Percentiles rank a stretch among this genome's conserved stretches.
Evolutionary conservation across 2,113 vertebrate species (phyloP).

Genomic region (Heterochromis multidens): DNA sequence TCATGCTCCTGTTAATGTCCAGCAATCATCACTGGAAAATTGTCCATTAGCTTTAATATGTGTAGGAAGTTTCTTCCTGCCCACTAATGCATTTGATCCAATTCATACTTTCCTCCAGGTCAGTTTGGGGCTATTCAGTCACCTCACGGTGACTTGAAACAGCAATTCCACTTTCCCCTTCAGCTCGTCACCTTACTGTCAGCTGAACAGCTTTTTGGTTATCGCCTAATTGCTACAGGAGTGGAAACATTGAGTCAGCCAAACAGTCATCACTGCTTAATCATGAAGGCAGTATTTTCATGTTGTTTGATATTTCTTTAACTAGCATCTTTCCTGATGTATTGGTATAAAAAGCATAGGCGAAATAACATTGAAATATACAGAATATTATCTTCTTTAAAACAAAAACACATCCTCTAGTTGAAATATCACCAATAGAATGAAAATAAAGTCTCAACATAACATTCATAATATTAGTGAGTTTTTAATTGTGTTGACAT

Average conservation of each 20-base stretch:
- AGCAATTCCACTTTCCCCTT: not conserved
- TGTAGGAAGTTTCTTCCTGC: not conserved
- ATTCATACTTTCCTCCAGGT: not conserved
- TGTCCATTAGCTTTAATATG: constrained; percentile 1
- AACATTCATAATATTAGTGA: not conserved
- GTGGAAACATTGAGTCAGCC: not conserved
- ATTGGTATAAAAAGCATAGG: not conserved
- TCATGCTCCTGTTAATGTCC: not conserved
- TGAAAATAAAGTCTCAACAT: not conserved
- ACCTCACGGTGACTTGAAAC: not conserved
- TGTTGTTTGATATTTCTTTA: not conserved
- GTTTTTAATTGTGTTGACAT: not conserved
- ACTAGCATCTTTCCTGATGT: not conserved
- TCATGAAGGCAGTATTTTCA: not conserved
- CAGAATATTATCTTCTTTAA: not conserved
- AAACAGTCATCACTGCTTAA: not conserved
- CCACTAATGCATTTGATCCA: not conserved
- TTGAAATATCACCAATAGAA: not conserved
- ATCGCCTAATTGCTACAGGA: not conserved
- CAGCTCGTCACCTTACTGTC: not conserved
- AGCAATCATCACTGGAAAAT: not conserved
- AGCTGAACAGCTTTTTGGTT: not conserved
- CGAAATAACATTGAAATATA: not conserved
- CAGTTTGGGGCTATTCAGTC: not conserved
- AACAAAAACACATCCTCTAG: not conserved